Percentiles rank a stretch among this genome's conserved stretches.
These are phyloP conservation scores for Sussaba pulchella DNA, from an alignment of 2,888 invertebrate species.

Conservation along the genomic window DNA sequence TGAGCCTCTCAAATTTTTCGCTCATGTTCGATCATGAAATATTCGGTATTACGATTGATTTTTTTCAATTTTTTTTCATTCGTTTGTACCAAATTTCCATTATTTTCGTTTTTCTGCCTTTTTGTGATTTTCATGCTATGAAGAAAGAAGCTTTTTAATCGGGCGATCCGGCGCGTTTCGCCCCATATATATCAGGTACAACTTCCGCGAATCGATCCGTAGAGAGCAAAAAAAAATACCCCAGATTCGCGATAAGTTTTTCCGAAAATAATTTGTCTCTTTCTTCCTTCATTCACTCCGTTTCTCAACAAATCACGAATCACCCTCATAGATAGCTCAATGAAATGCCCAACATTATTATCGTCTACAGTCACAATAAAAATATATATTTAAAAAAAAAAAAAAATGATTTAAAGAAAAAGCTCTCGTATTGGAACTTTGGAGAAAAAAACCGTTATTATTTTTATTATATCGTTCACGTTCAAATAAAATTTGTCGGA, in stretches of 20 bases:
- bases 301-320: slow-evolving; percentile 75
- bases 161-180: background rate
- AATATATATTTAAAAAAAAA: slow-evolving; percentile 51
- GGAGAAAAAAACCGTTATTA: too few relatives aligned
- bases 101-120: background rate
- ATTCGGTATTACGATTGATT: too few relatives aligned
- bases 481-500: slow-evolving; percentile 59
- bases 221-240: background rate
- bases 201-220: slow-evolving; percentile 48
- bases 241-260: background rate
- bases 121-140: too few relatives aligned
- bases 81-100: background rate
- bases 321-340: slow-evolving; percentile 78
- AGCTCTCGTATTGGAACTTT: too few relatives aligned
- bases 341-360: slow-evolving; percentile 72
- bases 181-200: slow-evolving; percentile 50
- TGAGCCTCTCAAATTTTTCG: too few relatives aligned
- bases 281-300: background rate
- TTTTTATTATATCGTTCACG: too few relatives aligned
- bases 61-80: background rate
- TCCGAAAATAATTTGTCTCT: slow-evolving; percentile 71
- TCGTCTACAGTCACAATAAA: slow-evolving; percentile 64
- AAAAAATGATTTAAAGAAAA: slow-evolving; percentile 57
- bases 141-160: too few relatives aligned
- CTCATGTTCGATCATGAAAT: too few relatives aligned